These are phyloP conservation scores for Xanthia icteritia DNA, from an alignment of 2,888 invertebrate species.

Conservation along the genomic window DNA sequence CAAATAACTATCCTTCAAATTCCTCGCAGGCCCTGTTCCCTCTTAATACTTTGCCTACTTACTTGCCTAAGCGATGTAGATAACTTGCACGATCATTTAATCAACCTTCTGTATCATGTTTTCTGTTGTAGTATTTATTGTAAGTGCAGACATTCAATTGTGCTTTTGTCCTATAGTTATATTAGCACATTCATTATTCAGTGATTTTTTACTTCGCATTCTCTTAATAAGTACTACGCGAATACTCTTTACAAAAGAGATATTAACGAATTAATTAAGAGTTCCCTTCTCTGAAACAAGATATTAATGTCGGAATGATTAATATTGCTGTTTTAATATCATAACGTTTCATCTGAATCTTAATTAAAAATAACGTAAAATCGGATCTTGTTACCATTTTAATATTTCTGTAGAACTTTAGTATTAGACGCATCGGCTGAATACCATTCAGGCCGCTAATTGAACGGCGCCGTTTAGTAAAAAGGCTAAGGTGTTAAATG, in stretches of 20 bases:
- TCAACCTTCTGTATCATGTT: background rate
- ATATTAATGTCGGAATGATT: constrained; percentile 23
- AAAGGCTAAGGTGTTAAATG: no score
- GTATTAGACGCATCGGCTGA: no score
- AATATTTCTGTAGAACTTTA: constrained; percentile 1
- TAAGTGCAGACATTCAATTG: background rate
- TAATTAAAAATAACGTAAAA: constrained; percentile 22
- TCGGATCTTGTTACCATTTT: constrained; percentile 13
- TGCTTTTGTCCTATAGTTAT: background rate
- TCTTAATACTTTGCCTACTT: no score
- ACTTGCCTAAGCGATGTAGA: background rate
- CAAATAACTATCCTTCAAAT: no score
- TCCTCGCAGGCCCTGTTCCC: no score
- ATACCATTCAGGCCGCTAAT: no score
- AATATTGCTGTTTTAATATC: constrained; percentile 31
- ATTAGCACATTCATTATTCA: background rate
- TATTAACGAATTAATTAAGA: constrained; percentile 28
- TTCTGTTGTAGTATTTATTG: background rate
- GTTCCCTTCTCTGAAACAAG: constrained; percentile 22
- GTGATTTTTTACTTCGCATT: background rate
- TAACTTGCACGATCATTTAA: background rate
- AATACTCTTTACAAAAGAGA: background rate
- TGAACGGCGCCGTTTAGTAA: no score
- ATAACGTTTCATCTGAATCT: constrained; percentile 21
- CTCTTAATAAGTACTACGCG: background rate